phyloP scores from a whole-genome alignment of 2,797 vertebrate species.

The Anisognathus igniventris region DNA sequence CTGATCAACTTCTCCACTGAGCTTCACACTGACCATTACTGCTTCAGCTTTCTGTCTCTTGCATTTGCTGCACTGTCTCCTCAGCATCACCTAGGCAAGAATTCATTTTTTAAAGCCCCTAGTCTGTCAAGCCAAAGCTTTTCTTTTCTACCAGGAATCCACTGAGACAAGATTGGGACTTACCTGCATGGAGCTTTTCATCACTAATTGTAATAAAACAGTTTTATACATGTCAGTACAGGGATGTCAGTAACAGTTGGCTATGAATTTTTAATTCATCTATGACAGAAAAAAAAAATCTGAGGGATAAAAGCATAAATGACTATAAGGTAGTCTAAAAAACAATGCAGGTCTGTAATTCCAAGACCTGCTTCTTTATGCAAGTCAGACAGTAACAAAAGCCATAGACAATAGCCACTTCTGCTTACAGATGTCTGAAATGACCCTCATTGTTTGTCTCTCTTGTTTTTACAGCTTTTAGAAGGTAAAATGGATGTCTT shows the following conservation, averaged over 20 bases:
- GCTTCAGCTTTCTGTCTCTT: not conserved
- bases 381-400: not conserved
- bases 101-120: not conserved
- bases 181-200: not conserved
- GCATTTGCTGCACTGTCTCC: not conserved
- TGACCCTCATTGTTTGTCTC: not conserved
- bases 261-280: not conserved
- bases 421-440: not conserved
- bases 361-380: not conserved
- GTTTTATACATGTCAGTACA: not conserved
- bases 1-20: not conserved
- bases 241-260: not conserved
- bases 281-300: not conserved
- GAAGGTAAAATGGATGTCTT: not conserved
- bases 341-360: not conserved
- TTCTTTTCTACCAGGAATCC: not conserved
- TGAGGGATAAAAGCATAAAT: not conserved
- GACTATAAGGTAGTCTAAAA: not conserved
- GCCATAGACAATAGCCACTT: not conserved
- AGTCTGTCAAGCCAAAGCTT: not conserved
- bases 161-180: not conserved
- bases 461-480: not conserved
- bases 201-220: not conserved
- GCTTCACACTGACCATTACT: not conserved
- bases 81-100: not conserved